Base-by-base conservation (phyloP, 1,140 invertebrate species). In the Ceratina calcarata region DNA sequence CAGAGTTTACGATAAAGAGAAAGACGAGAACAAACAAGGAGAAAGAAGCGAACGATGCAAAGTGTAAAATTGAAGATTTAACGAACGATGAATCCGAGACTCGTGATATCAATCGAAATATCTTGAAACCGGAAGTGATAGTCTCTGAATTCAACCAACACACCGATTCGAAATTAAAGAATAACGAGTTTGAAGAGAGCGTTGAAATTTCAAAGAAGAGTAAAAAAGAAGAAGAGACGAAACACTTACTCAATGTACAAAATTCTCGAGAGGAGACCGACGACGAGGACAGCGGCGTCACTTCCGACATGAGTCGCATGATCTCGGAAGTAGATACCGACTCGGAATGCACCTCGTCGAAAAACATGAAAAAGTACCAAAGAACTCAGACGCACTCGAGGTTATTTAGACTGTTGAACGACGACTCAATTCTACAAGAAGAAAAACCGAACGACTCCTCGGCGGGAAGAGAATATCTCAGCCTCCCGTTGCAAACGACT, bases 201-300 rank as follows among this genome's bases (percentile, higher is more conserved):
- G 7, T 24, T 13, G 70, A 80, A 68, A 16, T 55, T 53, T 10
- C 66, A 68, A 2, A 45, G 78, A 0, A 51, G 73, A 1, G 7
- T 37, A 13, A 66, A 80, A 15, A 7, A 45, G 24, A 61, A 82
- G 20, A 49, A 51, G 81, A 86, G 18, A 65, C 81, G 18, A 90
- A 87, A 18, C 84, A 83, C 32, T 81, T 92, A 0, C 78, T 91
- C 0, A 90, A 87, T 61, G 88, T 91, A 0, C 91, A 92, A 53
- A 91, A 92, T 55, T 94, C 93, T 2, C 90, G 92, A 53, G 94
- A 94, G 1, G 94, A 95, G 80, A 94, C 94, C 53, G 95, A 95
- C 65, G 95, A 96, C 82, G 94, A 95, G 62, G 95, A 96, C 87
- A 96, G 95, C 12, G 96, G 95, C 15, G 95, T 96, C 0, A 96